Evolutionary conservation across 2,888 invertebrate species (phyloP).

Genomic region (Copidosoma aretas): DNA sequence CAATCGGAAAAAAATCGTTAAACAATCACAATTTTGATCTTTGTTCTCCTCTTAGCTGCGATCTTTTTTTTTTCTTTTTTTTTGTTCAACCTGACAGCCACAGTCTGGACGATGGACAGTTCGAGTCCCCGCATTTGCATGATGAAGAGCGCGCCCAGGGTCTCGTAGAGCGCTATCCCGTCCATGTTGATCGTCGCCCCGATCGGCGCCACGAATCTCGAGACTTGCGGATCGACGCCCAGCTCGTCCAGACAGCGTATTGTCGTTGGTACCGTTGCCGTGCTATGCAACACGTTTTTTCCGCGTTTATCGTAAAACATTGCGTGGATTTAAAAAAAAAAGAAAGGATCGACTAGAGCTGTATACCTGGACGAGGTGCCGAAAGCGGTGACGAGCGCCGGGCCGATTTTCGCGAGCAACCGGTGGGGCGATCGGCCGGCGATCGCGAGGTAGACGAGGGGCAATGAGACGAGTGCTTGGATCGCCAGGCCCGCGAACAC

Average conservation of each 20-base stretch:
- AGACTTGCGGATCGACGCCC: slow-evolving; percentile 88
- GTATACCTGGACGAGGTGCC: slow-evolving; percentile 81
- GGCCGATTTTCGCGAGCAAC: slow-evolving; percentile 80
- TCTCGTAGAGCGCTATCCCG: slow-evolving; percentile 96
- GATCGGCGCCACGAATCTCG: slow-evolving; percentile 94
- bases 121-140: slow-evolving; percentile 87
- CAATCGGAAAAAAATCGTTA: too few relatives aligned
- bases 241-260: slow-evolving; percentile 92
- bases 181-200: slow-evolving; percentile 99
- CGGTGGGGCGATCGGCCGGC: slow-evolving; percentile 79
- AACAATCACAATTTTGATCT: too few relatives aligned
- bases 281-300: too few relatives aligned
- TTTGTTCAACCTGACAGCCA: slow-evolving; percentile 81
- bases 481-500: slow-evolving; percentile 87
- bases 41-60: too few relatives aligned
- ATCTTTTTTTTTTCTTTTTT: too few relatives aligned
- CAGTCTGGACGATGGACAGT: slow-evolving; percentile 85
- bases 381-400: slow-evolving; percentile 94
- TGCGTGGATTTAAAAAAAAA: slow-evolving; percentile 1
- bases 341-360: neutral
- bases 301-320: too few relatives aligned
- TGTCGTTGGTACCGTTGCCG: slow-evolving; percentile 95
- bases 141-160: slow-evolving; percentile 96
- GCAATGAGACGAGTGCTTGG: slow-evolving; percentile 90
- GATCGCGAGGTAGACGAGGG: slow-evolving; percentile 82